phyloP scores from a whole-genome alignment of 2,113 vertebrate species.

The Clupea harengus region DNA sequence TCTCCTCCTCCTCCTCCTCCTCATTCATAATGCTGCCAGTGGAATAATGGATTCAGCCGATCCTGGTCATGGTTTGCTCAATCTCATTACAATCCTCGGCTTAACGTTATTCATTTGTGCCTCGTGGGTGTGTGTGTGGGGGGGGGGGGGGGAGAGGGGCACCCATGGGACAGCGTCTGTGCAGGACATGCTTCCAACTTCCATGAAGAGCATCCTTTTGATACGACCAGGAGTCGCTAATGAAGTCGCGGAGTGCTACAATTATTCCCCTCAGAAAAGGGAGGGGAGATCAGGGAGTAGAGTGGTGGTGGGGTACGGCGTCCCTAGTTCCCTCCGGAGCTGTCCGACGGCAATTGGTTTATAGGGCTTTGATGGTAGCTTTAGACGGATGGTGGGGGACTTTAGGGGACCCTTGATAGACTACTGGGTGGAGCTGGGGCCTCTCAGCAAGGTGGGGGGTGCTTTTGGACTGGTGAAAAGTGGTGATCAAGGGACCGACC shows the following conservation, averaged over 20 bases:
- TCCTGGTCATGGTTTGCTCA: slow-evolving; percentile 88
- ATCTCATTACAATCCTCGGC: slow-evolving; percentile 88
- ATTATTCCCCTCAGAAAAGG: slow-evolving; percentile 77
- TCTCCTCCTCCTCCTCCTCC: slow-evolving; percentile 15
- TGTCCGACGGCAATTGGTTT: slow-evolving; percentile 79
- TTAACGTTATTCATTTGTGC: slow-evolving; percentile 79
- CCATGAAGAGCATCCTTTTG: slow-evolving; percentile 75
- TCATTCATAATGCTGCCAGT: slow-evolving; percentile 69
- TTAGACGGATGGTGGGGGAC: slow-evolving; percentile 48
- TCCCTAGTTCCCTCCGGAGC: slow-evolving; percentile 75
- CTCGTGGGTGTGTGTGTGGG: neutral
- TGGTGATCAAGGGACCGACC: neutral
- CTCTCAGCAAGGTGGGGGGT: neutral
- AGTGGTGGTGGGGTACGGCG: slow-evolving; percentile 12
- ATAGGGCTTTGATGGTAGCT: slow-evolving; percentile 80
- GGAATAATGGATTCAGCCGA: slow-evolving; percentile 74
- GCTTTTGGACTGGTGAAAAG: neutral
- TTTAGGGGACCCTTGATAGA: slow-evolving; percentile 13
- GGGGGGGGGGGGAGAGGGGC: neutral
- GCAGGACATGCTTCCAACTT: slow-evolving; percentile 81
- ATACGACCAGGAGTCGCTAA: slow-evolving; percentile 77
- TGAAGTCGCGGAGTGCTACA: slow-evolving; percentile 81
- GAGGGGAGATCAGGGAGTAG: slow-evolving; percentile 60
- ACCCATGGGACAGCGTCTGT: slow-evolving; percentile 81
- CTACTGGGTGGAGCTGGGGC: slow-evolving; percentile 1